These are phyloP conservation scores for Ylistrum balloti DNA, from an alignment of 1,140 invertebrate genomes.

Conservation along the genomic window DNA sequence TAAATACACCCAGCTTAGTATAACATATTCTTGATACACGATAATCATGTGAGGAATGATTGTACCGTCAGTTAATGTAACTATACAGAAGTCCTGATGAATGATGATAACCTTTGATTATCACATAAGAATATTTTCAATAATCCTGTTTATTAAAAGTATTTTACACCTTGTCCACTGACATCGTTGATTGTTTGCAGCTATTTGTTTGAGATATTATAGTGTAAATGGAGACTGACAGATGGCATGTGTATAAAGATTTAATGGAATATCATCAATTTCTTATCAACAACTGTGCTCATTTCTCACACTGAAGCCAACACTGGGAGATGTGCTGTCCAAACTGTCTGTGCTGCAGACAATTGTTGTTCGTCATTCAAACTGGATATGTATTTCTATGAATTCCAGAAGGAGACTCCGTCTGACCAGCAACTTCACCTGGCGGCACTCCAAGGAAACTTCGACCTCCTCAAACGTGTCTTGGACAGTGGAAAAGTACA, in stretches of 20 bases:
- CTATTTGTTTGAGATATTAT: not conserved
- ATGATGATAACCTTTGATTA: not conserved
- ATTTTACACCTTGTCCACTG: not conserved
- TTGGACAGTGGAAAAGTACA: conserved; percentile 95
- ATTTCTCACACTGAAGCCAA: conserved; percentile 1
- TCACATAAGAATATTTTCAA: not conserved
- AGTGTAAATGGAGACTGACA: conserved; percentile 2
- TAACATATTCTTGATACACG: not conserved
- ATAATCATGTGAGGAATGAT: not conserved
- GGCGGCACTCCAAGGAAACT: conserved; percentile 92
- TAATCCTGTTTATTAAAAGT: not conserved
- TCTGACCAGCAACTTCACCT: conserved; percentile 95
- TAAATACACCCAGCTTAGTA: not conserved
- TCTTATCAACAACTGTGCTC: conserved; percentile 19
- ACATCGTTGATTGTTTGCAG: not conserved
- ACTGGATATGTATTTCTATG: conserved; percentile 45
- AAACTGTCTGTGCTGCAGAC: not conserved
- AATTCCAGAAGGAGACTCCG: conserved; percentile 92
- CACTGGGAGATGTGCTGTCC: not conserved
- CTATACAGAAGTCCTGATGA: not conserved
- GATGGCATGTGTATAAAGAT: conserved; percentile 25
- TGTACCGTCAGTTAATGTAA: not conserved
- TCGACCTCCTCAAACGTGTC: conserved; percentile 88
- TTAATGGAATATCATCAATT: conserved; percentile 36
- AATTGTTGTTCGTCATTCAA: not conserved